Conservation (phyloP, 1,140 invertebrate species). For the Neoseiulus cucumeris region DNA sequence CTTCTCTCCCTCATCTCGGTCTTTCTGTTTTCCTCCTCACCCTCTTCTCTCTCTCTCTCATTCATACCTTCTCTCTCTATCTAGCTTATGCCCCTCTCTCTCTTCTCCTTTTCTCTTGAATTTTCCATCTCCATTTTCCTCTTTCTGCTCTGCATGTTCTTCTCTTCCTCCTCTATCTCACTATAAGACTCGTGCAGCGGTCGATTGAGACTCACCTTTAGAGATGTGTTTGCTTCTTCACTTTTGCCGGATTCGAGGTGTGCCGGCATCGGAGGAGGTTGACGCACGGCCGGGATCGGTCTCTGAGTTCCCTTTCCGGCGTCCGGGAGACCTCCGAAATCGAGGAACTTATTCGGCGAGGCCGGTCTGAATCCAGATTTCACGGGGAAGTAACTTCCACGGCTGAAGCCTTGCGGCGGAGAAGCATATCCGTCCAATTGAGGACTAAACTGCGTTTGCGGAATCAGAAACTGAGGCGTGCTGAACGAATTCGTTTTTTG, state of each 20-base stretch:
- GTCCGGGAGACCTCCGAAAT: neutral
- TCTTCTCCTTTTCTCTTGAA: too few species aligned
- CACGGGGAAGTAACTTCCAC: neutral
- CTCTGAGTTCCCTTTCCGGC: neutral
- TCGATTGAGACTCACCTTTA: too few species aligned
- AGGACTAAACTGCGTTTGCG: slow-evolving; percentile 6
- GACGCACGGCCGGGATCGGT: neutral
- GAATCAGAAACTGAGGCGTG: neutral
- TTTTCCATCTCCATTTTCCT: too few species aligned
- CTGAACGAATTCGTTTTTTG: neutral
- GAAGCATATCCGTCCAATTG: neutral
- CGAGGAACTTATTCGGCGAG: neutral
- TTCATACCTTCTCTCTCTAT: too few species aligned
- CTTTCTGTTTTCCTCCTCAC: too few species aligned
- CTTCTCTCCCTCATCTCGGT: too few species aligned
- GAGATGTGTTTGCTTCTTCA: too few species aligned
- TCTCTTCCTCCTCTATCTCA: too few species aligned
- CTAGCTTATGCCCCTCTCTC: too few species aligned
- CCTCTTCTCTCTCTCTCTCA: too few species aligned
- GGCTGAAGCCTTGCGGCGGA: neutral
- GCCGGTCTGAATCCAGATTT: neutral
- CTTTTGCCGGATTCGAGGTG: neutral
- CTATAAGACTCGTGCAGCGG: too few species aligned
- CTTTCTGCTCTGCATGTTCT: too few species aligned
- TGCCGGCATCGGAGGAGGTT: neutral